Percentiles rank a stretch among this genome's conserved stretches.
These are phyloP conservation scores for Solenopsis fugax DNA, from an alignment of 1,140 invertebrate species.

Conservation along the genomic window DNA sequence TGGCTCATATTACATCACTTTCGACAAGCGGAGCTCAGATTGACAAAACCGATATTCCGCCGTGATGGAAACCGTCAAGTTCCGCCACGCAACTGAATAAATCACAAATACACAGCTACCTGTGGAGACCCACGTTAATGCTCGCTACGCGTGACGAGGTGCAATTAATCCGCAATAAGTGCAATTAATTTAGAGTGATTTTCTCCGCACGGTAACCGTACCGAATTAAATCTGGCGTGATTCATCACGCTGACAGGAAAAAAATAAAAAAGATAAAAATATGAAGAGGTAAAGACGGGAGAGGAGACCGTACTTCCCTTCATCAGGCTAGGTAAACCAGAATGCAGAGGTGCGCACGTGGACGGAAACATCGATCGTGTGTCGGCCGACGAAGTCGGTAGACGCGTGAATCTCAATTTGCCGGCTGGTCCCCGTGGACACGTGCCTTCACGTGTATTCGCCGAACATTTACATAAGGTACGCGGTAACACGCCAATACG, in stretches of 20 bases:
- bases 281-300: slow-evolving; percentile 3
- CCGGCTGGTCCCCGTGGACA: slow-evolving; percentile 64
- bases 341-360: slow-evolving; percentile 31
- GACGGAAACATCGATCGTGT: slow-evolving; percentile 72
- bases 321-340: slow-evolving; percentile 23
- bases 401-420: slow-evolving; percentile 76
- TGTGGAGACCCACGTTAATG: slow-evolving; percentile 41
- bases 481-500: slow-evolving; percentile 24
- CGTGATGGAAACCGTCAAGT: slow-evolving; percentile 51
- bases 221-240: slow-evolving; percentile 29
- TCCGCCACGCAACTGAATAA: slow-evolving; percentile 47
- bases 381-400: slow-evolving; percentile 64
- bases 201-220: slow-evolving; percentile 22
- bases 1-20: slow-evolving; percentile 31
- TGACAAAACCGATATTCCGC: slow-evolving; percentile 31
- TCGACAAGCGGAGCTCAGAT: slow-evolving; percentile 47
- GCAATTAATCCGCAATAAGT: slow-evolving; percentile 58
- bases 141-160: slow-evolving; percentile 47
- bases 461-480: slow-evolving; percentile 69
- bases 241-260: slow-evolving; percentile 33
- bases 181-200: slow-evolving; percentile 60
- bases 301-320: slow-evolving; percentile 8
- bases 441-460: slow-evolving; percentile 43
- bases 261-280: slow-evolving; percentile 3
- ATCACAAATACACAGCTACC: slow-evolving; percentile 48